Conservation (phyloP, 2,888 invertebrate species). For the Charanyca ferruginea region DNA sequence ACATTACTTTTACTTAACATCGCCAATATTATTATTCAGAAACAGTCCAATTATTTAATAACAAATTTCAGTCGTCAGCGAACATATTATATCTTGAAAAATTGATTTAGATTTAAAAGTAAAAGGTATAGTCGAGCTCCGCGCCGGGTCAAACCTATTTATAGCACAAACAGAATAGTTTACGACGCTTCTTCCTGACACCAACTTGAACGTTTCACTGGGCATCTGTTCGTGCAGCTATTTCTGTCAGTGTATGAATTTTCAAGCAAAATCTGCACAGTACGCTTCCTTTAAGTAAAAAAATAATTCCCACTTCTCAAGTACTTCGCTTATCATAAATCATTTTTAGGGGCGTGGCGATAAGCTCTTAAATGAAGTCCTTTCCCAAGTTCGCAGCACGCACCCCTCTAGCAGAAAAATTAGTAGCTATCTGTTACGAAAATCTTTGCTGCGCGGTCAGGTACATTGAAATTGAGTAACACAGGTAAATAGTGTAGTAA, state of each 20-base stretch:
- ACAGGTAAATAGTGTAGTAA: not conserved
- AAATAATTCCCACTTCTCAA: not conserved
- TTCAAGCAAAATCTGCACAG: not conserved
- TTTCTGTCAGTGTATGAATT: not conserved
- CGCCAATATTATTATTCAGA: not conserved
- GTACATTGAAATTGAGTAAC: not conserved
- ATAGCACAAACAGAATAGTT: constrained; percentile 32
- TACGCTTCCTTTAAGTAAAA: not conserved
- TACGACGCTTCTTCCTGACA: constrained; percentile 10
- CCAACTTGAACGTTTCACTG: not conserved
- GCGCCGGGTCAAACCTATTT: constrained; percentile 12
- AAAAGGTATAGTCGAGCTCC: constrained; percentile 2
- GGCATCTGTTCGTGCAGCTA: constrained; percentile 4
- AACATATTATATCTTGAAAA: not conserved
- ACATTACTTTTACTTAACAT: not conserved
- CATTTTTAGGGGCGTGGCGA: constrained; percentile 12
- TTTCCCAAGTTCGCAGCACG: not conserved
- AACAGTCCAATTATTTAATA: not conserved
- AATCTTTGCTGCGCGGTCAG: not conserved
- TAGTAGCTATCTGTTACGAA: not conserved
- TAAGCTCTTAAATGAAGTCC: constrained; percentile 8
- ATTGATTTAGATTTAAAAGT: constrained; percentile 18
- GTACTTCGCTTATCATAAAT: constrained; percentile 26
- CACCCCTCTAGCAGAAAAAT: not conserved
- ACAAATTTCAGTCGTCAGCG: constrained; percentile 2